A percentile compares a stretch with the other conserved stretches of the same genome.
phyloP scores from a whole-genome alignment of 2,888 invertebrate species.

The Atethmia centrago region DNA sequence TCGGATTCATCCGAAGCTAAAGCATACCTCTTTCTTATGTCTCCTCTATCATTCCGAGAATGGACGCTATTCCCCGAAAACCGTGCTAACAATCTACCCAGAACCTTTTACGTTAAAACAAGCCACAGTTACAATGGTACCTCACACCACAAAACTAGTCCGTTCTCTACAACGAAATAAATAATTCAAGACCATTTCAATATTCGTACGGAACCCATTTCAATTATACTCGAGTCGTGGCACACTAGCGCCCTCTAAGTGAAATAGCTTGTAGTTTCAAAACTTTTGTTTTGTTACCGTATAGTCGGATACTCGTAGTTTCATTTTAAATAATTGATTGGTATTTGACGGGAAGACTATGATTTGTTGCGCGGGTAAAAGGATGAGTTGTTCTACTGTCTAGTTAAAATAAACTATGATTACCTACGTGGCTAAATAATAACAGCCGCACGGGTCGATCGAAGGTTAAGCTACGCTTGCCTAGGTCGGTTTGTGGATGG shows the following conservation, averaged over 20 bases:
- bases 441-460: neutral
- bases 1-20: neutral
- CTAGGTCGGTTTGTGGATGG: neutral
- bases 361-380: neutral
- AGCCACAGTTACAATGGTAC: conserved; percentile 12
- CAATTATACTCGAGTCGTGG: conserved; percentile 54
- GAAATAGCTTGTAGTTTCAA: conserved; percentile 59
- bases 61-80: too few relatives aligned
- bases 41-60: neutral
- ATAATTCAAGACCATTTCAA: conserved; percentile 53
- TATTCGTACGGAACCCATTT: conserved; percentile 59
- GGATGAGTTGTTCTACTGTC: neutral
- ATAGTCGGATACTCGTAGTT: conserved; percentile 28
- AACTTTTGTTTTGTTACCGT: conserved; percentile 52
- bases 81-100: too few relatives aligned
- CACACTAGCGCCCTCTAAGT: conserved; percentile 57
- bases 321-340: conserved; percentile 48
- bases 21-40: neutral
- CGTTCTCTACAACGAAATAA: conserved; percentile 33
- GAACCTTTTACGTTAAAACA: conserved; percentile 2
- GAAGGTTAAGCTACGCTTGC: neutral
- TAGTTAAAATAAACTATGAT: neutral
- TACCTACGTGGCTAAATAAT: too few relatives aligned
- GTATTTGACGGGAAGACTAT: conserved; percentile 13
- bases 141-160: conserved; percentile 29